Percentiles rank a stretch among this genome's conserved stretches.
phyloP scores from a whole-genome alignment of 37 sponge, comb jelly and placozoan genomes.

The Sycon ciliatum region DNA sequence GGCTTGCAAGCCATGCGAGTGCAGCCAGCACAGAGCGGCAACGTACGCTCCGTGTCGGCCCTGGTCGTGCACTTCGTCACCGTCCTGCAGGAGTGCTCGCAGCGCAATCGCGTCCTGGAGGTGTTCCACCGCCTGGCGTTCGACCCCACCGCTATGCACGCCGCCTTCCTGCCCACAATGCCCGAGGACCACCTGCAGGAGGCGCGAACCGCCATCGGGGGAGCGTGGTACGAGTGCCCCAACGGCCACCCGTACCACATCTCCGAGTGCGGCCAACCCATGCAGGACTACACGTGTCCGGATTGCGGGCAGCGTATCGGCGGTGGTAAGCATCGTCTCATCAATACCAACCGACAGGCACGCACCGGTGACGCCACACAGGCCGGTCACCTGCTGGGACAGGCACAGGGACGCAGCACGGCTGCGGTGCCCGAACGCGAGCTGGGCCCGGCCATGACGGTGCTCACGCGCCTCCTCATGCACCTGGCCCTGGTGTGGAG shows the following conservation, averaged over 20 bases:
- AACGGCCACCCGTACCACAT: conserved; percentile 63
- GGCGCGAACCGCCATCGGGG: neutral
- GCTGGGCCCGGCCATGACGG: conserved; percentile 38
- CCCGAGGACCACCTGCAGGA: conserved; percentile 16
- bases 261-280: conserved; percentile 38
- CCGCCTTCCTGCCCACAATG: conserved; percentile 57
- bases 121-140: conserved; percentile 41
- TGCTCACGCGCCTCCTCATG: conserved; percentile 56
- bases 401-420: conserved; percentile 10
- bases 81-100: conserved; percentile 19
- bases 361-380: conserved; percentile 44
- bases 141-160: conserved; percentile 30
- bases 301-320: conserved; percentile 21
- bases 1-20: conserved; percentile 23
- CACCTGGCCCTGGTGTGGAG: conserved; percentile 56
- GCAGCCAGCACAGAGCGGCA: conserved; percentile 12
- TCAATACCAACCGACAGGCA: conserved; percentile 24
- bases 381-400: conserved; percentile 49
- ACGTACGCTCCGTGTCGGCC: conserved; percentile 16
- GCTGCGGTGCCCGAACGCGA: conserved; percentile 41
- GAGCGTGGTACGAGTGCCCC: conserved; percentile 53
- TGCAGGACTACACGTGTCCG: conserved; percentile 21
- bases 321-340: conserved; percentile 26
- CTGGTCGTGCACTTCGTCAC: conserved; percentile 42
- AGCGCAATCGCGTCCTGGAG: conserved; percentile 11